These are phyloP conservation scores for Dolichotis patagonum DNA, from an alignment of 2,113 vertebrate species.

Conservation along the genomic window DNA sequence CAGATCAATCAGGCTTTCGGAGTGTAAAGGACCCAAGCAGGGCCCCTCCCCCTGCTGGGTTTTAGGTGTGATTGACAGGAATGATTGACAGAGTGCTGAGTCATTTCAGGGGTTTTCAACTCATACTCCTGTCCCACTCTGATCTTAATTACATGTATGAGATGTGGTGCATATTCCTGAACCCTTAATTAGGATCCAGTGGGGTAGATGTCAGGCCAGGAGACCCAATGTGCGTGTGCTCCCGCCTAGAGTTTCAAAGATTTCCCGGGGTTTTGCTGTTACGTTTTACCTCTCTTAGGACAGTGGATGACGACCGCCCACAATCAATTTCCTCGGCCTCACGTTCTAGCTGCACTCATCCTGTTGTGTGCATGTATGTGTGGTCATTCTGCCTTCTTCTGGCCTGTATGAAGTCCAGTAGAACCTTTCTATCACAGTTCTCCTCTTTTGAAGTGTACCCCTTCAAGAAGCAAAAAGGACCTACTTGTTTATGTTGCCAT, in stretches of 20 bases:
- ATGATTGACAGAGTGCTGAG: neutral
- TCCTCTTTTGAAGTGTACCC: neutral
- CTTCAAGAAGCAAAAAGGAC: neutral
- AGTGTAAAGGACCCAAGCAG: neutral
- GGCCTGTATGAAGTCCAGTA: neutral
- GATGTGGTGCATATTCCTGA: neutral
- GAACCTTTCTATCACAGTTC: neutral
- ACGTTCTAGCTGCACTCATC: neutral
- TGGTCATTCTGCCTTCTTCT: no score
- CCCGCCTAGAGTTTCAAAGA: neutral
- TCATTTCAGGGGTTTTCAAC: neutral
- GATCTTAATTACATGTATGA: neutral
- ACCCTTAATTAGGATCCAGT: neutral
- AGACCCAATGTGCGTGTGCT: neutral
- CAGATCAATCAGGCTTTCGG: neutral
- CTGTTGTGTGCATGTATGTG: neutral
- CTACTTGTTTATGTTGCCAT: neutral
- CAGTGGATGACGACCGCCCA: neutral
- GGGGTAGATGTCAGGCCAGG: neutral
- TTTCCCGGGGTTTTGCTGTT: neutral
- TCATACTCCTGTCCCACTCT: neutral
- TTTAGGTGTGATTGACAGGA: neutral
- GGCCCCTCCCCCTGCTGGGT: neutral
- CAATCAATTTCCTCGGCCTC: neutral
- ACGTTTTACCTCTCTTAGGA: neutral